Base-by-base conservation (phyloP, 2,797 vertebrate genomes). In the Thaleichthys pacificus region DNA sequence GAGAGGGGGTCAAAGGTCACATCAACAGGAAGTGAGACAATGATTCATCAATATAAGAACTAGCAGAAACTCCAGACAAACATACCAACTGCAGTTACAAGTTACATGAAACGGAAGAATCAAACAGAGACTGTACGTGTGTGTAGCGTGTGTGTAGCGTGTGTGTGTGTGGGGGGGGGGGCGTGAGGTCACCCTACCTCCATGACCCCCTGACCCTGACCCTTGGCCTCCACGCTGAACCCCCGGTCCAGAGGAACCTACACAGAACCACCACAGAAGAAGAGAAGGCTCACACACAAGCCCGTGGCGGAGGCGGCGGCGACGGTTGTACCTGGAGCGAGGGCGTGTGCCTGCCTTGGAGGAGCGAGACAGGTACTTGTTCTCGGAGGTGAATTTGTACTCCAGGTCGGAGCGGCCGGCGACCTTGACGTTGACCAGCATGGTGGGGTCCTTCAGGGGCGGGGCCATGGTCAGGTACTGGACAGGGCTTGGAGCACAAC, bases 401-500 rank as follows among this genome's bases (percentile, higher is more conserved):
- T 77, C 81, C 42, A 74, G 5, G 0, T 89, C 88, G 1, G 9
- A 85, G 21, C 91, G 92, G n/a, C 91, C 92, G 0, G 78, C 21
- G 6, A 93, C 47, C 60, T 61, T 87, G 67, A 94, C n/a, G 28
- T 91, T 87, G 56, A 94, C 92, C 3, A 82, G 60, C 77, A 94
- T 85, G 26, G 5, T 38, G 35, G 35, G 6, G 8, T 38, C 35
- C 4, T 7, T 80, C 70, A 86, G 66, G 0, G 81, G 28, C 28
- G 86, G 79, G 2, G 90, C 84, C n/a, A 81, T 69, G 9, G 90
- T 78, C 56, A 92, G 71, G 74, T 92, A 94, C 80, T 92, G 89
- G 93, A 92, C 56, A 93, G 76, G 3, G 90, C 91, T 66, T 94
- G 93, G 15, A 94, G 87, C 2, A 94, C 93, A 67, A 94, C 92